Conservation (phyloP, 2,797 vertebrate species). For the Rhinophrynus dorsalis region DNA sequence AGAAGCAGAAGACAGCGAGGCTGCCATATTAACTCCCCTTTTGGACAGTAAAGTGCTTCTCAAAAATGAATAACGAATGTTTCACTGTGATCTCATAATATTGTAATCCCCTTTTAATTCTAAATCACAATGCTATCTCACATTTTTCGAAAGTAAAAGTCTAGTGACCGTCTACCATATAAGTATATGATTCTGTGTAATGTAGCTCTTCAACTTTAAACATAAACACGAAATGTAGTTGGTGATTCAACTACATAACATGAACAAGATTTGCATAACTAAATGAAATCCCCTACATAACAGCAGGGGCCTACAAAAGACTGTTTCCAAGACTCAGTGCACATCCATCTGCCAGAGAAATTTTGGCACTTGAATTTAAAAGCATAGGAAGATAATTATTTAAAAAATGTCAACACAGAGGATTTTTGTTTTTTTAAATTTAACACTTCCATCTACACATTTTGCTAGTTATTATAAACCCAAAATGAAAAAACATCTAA, state of each 20-base stretch:
- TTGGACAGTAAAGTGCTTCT: background rate
- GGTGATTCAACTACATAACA: no score
- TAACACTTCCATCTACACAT: no score
- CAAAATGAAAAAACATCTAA: no score
- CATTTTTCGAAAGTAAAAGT: no score
- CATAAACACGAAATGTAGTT: no score
- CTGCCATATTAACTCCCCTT: background rate
- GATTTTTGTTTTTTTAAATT: background rate
- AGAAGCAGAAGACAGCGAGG: background rate
- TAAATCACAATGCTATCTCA: no score
- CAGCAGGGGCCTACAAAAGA: conserved; percentile 21
- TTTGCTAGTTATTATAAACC: no score
- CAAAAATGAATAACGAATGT: background rate
- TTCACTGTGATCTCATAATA: background rate
- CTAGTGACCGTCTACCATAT: no score
- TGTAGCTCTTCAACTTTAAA: no score
- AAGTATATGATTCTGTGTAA: no score
- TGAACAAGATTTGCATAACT: background rate
- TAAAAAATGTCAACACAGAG: background rate
- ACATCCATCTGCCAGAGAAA: conserved; percentile 27
- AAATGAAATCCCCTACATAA: conserved; percentile 1
- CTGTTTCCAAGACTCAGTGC: conserved; percentile 11
- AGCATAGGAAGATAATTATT: conserved; percentile 2
- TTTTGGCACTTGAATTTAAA: conserved; percentile 6
- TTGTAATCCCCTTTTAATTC: background rate